phyloP scores from a whole-genome alignment of 2,113 vertebrate genomes.

The Macrotis lagotis region DNA sequence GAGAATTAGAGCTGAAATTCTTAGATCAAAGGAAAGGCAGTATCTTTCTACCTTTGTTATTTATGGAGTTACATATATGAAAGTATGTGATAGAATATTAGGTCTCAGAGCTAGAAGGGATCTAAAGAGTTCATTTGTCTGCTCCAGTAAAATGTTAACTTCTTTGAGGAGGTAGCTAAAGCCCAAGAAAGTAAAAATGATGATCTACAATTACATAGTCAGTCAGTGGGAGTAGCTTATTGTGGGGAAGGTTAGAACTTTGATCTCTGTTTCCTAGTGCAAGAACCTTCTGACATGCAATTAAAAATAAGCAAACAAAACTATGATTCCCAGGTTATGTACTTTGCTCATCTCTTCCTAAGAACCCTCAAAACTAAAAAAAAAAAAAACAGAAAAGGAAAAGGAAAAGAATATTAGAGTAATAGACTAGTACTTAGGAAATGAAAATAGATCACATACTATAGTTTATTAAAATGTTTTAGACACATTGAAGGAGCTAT shows the following conservation, averaged over 20 bases:
- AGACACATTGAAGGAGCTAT: neutral
- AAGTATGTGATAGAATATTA: neutral
- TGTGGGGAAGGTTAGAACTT: neutral
- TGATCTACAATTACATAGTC: neutral
- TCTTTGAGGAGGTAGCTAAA: constrained; percentile 12
- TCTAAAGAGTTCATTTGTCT: constrained; percentile 15
- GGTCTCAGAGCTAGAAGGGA: constrained; percentile 3
- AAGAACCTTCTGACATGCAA: constrained; percentile 26
- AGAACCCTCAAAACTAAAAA: constrained; percentile 36
- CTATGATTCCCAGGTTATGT: neutral
- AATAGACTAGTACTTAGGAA: constrained; percentile 21
- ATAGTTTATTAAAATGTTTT: constrained; percentile 40
- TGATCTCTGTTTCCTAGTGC: neutral
- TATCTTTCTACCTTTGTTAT: constrained; percentile 32
- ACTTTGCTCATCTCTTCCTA: constrained; percentile 16
- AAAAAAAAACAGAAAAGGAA: too few species aligned
- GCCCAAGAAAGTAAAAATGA: neutral
- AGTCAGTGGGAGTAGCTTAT: neutral
- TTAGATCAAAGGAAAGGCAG: neutral
- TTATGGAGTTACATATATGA: neutral
- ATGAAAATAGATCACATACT: constrained; percentile 2
- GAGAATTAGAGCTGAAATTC: neutral
- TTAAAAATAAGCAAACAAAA: constrained; percentile 25
- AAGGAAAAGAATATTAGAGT: neutral
- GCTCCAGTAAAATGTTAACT: neutral